Evolutionary conservation across 2,113 vertebrate species (phyloP).

Genomic region (Tupaia tana): DNA sequence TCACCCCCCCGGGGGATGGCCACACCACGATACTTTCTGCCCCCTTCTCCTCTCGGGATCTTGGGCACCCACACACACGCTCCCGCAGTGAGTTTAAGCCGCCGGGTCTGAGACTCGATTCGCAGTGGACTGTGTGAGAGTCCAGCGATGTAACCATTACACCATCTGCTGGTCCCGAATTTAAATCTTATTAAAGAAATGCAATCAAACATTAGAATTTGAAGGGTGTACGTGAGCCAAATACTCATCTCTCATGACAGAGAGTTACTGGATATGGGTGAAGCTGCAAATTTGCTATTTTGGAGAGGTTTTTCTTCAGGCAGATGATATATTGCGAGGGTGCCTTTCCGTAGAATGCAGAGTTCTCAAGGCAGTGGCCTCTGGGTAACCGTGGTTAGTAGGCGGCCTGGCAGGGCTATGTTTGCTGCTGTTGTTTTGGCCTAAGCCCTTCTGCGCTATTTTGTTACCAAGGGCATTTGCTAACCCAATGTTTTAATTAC

Average conservation of each 20-base stretch:
- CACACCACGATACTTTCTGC: too few relatives aligned
- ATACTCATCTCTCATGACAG: too few relatives aligned
- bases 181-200: background rate
- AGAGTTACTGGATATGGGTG: background rate
- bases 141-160: too few relatives aligned
- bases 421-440: background rate
- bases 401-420: accelerated
- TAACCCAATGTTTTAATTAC: background rate
- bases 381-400: accelerated
- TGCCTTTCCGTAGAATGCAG: background rate
- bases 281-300: background rate
- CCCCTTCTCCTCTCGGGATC: too few relatives aligned
- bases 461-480: background rate
- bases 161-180: too few relatives aligned
- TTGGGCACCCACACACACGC: too few relatives aligned
- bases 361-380: accelerated
- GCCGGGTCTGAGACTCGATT: too few relatives aligned
- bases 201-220: background rate
- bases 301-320: too few relatives aligned
- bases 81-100: too few relatives aligned
- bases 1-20: too few relatives aligned
- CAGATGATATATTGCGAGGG: too few relatives aligned
- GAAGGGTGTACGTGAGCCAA: background rate
- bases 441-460: background rate
- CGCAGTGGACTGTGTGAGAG: too few relatives aligned